Conservation (phyloP, 2,888 invertebrate species). For the Caenorhabditis drosophilae region DNA sequence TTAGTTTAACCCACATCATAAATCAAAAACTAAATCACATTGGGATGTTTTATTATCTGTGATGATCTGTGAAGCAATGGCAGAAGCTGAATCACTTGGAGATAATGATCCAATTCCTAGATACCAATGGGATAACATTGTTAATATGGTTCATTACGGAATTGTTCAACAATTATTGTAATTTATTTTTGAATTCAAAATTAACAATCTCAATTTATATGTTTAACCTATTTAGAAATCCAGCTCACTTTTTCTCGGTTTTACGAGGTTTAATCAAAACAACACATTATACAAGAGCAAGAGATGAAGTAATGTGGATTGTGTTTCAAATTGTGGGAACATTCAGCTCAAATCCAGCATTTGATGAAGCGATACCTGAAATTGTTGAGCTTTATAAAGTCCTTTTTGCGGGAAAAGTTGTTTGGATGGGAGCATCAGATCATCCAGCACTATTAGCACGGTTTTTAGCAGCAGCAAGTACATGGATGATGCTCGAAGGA, state of each 20-base stretch:
- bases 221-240: constrained; percentile 18
- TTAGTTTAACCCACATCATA: constrained; percentile 8
- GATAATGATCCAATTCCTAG: constrained; percentile 41
- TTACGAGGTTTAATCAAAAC: constrained; percentile 23
- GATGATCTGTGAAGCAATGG: constrained; percentile 45
- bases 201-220: neutral
- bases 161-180: constrained; percentile 25
- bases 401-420: constrained; percentile 37
- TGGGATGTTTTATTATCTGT: constrained; percentile 33
- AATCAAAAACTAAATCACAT: constrained; percentile 12
- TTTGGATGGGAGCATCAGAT: constrained; percentile 33
- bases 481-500: constrained; percentile 40
- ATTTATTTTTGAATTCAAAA: constrained; percentile 3
- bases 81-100: constrained; percentile 34
- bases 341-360: constrained; percentile 78
- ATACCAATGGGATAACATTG: constrained; percentile 51
- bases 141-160: constrained; percentile 30
- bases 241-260: constrained; percentile 23
- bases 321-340: constrained; percentile 94
- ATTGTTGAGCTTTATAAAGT: constrained; percentile 36
- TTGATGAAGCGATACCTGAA: constrained; percentile 29
- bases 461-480: constrained; percentile 47
- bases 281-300: constrained; percentile 77
- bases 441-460: constrained; percentile 44
- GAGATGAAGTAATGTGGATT: constrained; percentile 99